Conservation (phyloP, 2,113 vertebrate genomes). For the Thalassoma bifasciatum region DNA sequence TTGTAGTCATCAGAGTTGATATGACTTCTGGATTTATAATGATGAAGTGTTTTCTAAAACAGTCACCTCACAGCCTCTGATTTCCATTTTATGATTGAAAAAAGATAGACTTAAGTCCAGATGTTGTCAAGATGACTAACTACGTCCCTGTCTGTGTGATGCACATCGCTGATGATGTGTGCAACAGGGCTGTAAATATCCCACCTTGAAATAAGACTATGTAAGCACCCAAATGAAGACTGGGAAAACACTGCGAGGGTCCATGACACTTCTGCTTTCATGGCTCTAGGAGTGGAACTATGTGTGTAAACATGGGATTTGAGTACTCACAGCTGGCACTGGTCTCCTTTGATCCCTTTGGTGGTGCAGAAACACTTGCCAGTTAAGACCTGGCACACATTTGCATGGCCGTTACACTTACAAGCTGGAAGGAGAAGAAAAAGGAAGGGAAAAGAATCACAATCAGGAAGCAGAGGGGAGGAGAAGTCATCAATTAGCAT, state of each 20-base stretch:
- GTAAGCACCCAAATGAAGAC: not conserved
- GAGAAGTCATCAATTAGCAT: slow-evolving; percentile 5
- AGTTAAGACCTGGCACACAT: slow-evolving; percentile 93
- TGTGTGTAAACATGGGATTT: not conserved
- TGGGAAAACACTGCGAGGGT: not conserved
- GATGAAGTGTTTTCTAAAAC: slow-evolving; percentile 2
- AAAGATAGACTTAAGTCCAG: slow-evolving; percentile 21
- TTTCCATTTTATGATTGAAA: slow-evolving; percentile 27
- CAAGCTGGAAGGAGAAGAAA: slow-evolving; percentile 84
- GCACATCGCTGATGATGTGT: too few species aligned
- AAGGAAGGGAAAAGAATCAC: not conserved
- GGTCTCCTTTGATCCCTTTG: slow-evolving; percentile 98
- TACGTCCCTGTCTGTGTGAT: too few species aligned
- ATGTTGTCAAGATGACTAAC: not conserved
- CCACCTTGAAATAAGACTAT: too few species aligned
- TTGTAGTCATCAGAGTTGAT: not conserved
- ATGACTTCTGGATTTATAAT: slow-evolving; percentile 7
- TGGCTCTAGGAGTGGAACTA: slow-evolving; percentile 5
- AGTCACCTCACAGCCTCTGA: slow-evolving; percentile 1
- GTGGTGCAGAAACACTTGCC: slow-evolving; percentile 99
- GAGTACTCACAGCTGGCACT: slow-evolving; percentile 97
- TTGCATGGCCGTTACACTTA: slow-evolving; percentile 94
- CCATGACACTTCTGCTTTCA: too few species aligned
- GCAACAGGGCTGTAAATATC: too few species aligned
- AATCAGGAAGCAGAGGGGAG: slow-evolving; percentile 4